Evolutionary conservation across 2,797 vertebrate genomes (phyloP).

Genomic region (Enteromius paludinosus): DNA sequence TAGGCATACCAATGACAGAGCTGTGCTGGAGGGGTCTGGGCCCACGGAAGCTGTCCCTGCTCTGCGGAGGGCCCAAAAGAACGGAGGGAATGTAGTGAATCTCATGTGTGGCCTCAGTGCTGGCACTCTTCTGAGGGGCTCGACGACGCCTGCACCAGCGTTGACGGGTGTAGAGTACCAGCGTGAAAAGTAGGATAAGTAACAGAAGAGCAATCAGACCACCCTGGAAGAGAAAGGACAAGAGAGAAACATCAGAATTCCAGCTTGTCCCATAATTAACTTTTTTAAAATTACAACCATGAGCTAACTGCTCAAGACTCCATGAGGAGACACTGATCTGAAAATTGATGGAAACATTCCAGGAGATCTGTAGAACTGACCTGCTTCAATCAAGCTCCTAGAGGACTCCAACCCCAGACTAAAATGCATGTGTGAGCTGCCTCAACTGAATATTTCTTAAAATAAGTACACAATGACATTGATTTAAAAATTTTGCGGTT

Average conservation of each 20-base stretch:
- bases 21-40: conserved; percentile 86
- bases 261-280: not conserved
- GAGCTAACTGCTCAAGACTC: not conserved
- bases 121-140: conserved; percentile 95
- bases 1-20: conserved; percentile 94
- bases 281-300: not conserved
- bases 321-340: not conserved
- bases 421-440: not conserved
- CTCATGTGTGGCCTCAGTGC: conserved; percentile 97
- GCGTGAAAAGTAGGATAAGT: conserved; percentile 93
- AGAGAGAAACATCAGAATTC: not conserved
- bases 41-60: conserved; percentile 89
- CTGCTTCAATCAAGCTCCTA: not conserved
- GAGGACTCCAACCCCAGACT: not conserved
- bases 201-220: conserved; percentile 94
- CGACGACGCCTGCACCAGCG: conserved; percentile 94
- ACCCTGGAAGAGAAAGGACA: conserved; percentile 77
- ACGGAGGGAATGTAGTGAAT: conserved; percentile 99
- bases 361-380: not conserved
- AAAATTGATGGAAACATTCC: not conserved
- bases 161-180: conserved; percentile 92
- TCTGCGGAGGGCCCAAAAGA: conserved; percentile 88
- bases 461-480: too few relatives aligned
- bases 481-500: too few relatives aligned
- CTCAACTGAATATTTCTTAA: not conserved